These are phyloP conservation scores for Nyctalus aviator DNA, from an alignment of 2,797 vertebrate genomes.

Conservation along the genomic window DNA sequence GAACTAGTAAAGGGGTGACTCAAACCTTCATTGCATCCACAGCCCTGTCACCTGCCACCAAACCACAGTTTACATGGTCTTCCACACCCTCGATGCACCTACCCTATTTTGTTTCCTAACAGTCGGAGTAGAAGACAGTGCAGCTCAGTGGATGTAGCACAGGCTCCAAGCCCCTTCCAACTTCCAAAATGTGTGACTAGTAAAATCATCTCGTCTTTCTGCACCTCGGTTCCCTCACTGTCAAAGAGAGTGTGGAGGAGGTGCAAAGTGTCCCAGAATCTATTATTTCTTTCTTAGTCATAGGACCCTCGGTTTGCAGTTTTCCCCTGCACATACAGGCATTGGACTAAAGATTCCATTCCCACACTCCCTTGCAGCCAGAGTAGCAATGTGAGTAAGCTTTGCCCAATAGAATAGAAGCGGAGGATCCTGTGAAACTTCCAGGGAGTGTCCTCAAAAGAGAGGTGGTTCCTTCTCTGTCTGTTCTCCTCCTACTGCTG, in stretches of 20 bases:
- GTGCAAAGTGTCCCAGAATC: not conserved
- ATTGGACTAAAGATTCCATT: not conserved
- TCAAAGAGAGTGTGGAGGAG: not conserved
- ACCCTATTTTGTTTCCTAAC: not conserved
- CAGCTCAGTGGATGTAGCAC: not conserved
- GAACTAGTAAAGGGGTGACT: not conserved
- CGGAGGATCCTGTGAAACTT: not conserved
- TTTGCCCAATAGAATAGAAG: not conserved
- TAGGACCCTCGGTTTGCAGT: not conserved
- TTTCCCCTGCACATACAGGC: not conserved
- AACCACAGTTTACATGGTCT: not conserved
- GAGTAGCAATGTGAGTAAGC: not conserved
- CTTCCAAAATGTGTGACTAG: not conserved
- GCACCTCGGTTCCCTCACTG: not conserved
- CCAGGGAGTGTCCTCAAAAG: not conserved
- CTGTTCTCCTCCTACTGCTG: not conserved
- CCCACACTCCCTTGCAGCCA: not conserved
- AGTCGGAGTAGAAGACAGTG: not conserved
- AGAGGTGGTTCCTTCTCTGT: not conserved
- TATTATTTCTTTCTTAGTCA: not conserved
- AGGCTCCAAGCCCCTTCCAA: not conserved
- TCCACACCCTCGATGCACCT: accelerated
- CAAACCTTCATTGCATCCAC: not conserved
- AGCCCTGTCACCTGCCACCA: not conserved
- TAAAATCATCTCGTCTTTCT: not conserved